Evolutionary conservation across 2,113 vertebrate genomes (phyloP).

Genomic region (Daphoenositta chrysoptera): DNA sequence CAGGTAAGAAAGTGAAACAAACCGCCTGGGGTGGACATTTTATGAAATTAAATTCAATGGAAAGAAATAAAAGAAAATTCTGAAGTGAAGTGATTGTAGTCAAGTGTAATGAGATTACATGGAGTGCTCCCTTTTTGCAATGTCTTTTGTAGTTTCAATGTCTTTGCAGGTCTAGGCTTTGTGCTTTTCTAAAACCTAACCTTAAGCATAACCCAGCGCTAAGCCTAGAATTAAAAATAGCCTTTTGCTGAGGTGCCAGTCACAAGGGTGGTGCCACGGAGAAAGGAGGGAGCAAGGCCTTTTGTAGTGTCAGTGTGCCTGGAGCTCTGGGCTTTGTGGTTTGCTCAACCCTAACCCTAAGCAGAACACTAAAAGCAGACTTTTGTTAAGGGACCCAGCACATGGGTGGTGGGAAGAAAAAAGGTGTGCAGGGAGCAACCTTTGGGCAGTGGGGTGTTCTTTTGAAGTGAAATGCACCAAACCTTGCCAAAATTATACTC

Average conservation of each 20-base stretch:
- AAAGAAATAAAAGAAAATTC: background rate
- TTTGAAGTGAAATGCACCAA: background rate
- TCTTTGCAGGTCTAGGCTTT: background rate
- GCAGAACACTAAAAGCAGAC: background rate
- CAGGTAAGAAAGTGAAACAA: background rate
- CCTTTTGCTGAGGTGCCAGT: background rate
- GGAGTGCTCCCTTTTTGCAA: background rate
- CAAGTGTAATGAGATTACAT: too few species aligned
- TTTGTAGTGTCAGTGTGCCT: background rate
- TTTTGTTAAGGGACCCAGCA: background rate
- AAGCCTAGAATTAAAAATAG: background rate
- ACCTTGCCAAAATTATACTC: background rate
- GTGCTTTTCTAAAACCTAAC: background rate
- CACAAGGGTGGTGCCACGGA: background rate
- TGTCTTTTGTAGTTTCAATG: background rate
- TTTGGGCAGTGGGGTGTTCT: background rate
- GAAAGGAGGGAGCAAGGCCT: background rate
- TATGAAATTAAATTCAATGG: too few species aligned
- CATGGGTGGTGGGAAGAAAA: background rate
- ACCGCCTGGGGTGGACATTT: background rate
- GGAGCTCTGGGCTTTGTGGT: background rate
- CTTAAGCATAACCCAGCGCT: background rate
- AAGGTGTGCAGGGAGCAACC: background rate
- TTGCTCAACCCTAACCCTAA: background rate
- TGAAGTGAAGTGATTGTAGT: background rate